Conservation (phyloP, 2,888 invertebrate genomes). For the Acanthococcus lagerstroemiae region DNA sequence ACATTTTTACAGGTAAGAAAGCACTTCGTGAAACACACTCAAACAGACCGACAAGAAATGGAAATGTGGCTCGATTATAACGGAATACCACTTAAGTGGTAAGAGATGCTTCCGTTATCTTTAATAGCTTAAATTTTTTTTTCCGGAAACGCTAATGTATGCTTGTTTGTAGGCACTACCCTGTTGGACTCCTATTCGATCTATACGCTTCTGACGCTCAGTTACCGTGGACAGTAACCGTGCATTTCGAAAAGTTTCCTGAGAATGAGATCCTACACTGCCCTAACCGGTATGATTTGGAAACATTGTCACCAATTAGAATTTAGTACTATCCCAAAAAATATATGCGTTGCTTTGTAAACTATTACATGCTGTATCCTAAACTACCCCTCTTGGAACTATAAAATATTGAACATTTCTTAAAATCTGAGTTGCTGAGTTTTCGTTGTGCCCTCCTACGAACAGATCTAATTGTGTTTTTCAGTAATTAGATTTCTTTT, state of each 20-base stretch:
- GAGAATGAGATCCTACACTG: slow-evolving; percentile 79
- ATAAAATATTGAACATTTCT: neutral
- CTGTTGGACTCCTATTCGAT: slow-evolving; percentile 83
- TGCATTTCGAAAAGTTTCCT: slow-evolving; percentile 92
- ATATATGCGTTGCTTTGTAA: too few species aligned
- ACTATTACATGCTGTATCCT: too few species aligned
- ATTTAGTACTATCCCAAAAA: neutral
- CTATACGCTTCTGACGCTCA: slow-evolving; percentile 58
- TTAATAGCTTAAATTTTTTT: neutral
- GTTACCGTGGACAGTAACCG: slow-evolving; percentile 86
- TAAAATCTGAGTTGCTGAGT: too few species aligned
- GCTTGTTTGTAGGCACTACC: slow-evolving; percentile 53
- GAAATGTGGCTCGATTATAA: slow-evolving; percentile 94
- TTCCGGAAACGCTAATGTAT: too few species aligned
- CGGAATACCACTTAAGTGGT: slow-evolving; percentile 82
- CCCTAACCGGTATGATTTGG: slow-evolving; percentile 73
- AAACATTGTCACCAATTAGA: slow-evolving; percentile 33
- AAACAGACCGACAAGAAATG: slow-evolving; percentile 66
- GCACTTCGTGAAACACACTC: slow-evolving; percentile 74
- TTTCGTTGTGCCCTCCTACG: too few species aligned
- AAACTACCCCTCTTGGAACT: too few species aligned
- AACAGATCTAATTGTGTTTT: too few species aligned
- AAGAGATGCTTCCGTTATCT: slow-evolving; percentile 28
- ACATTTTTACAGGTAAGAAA: slow-evolving; percentile 62
- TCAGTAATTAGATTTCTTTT: too few species aligned